A percentile compares a stretch with the other conserved stretches of the same genome.
phyloP scores from a whole-genome alignment of 2,888 invertebrate species.

The Sepiola atlantica region DNA sequence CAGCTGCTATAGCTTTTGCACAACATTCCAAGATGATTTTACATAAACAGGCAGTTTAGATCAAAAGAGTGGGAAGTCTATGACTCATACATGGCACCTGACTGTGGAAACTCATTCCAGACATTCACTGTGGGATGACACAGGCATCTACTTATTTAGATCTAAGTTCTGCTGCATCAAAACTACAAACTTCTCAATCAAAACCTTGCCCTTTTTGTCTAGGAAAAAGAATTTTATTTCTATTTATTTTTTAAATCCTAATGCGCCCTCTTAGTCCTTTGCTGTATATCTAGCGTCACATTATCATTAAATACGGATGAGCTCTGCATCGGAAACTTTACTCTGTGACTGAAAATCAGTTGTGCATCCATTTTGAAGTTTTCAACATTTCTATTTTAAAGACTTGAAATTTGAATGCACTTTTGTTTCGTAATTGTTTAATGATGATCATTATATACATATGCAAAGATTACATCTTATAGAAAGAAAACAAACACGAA shows the following conservation, averaged over 20 bases:
- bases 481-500: background rate
- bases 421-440: background rate
- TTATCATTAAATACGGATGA: background rate
- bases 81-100: conserved; percentile 32
- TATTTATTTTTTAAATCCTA: background rate
- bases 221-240: too few relatives aligned
- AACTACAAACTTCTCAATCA: conserved; percentile 18
- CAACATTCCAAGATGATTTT: conserved; percentile 19
- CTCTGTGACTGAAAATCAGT: background rate
- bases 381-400: conserved; percentile 16
- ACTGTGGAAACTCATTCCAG: conserved; percentile 32
- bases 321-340: background rate
- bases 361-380: background rate
- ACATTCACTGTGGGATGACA: conserved; percentile 32
- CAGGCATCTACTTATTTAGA: conserved; percentile 32
- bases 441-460: conserved; percentile 45
- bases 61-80: conserved; percentile 32
- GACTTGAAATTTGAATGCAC: background rate
- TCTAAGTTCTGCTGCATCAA: conserved; percentile 23
- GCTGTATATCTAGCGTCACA: conserved; percentile 12
- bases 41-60: conserved; percentile 14
- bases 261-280: background rate
- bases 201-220: background rate
- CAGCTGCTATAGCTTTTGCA: conserved; percentile 19
- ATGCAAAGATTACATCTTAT: background rate